phyloP scores from a whole-genome alignment of 2,888 invertebrate species.

The Automeris io region DNA sequence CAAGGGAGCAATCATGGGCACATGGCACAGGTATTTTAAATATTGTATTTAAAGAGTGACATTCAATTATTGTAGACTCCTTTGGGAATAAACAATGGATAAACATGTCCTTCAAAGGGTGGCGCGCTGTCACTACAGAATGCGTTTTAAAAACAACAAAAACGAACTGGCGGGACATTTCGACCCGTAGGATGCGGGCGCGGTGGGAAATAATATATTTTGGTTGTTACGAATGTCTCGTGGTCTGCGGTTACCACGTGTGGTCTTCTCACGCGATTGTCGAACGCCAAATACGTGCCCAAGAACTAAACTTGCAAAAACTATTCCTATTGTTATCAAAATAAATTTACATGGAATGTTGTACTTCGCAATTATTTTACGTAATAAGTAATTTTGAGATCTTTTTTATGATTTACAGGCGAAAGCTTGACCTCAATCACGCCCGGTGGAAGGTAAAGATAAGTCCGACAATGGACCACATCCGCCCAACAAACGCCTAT shows the following conservation, averaged over 20 bases:
- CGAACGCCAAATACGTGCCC: not conserved
- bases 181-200: slow-evolving; percentile 39
- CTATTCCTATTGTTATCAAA: too few relatives aligned
- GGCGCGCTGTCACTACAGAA: slow-evolving; percentile 34
- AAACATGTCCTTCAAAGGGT: slow-evolving; percentile 17
- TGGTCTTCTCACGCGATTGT: not conserved
- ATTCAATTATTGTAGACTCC: slow-evolving; percentile 15
- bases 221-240: slow-evolving; percentile 32
- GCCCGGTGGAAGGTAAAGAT: too few relatives aligned
- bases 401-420: too few relatives aligned
- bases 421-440: too few relatives aligned
- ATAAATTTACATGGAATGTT: too few relatives aligned
- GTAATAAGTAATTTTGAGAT: too few relatives aligned
- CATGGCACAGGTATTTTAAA: not conserved
- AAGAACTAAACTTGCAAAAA: too few relatives aligned
- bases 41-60: slow-evolving; percentile 18
- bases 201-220: slow-evolving; percentile 32
- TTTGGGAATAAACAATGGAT: slow-evolving; percentile 11
- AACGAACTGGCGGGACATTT: slow-evolving; percentile 49
- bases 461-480: too few relatives aligned
- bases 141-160: slow-evolving; percentile 43
- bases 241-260: slow-evolving; percentile 1
- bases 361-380: too few relatives aligned
- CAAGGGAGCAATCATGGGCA: too few relatives aligned
- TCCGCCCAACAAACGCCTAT: too few relatives aligned